Percentiles rank a stretch among this genome's conserved stretches.
These are phyloP conservation scores for Boleophthalmus pectinirostris DNA, from an alignment of 2,113 vertebrate genomes.

Conservation along the genomic window DNA sequence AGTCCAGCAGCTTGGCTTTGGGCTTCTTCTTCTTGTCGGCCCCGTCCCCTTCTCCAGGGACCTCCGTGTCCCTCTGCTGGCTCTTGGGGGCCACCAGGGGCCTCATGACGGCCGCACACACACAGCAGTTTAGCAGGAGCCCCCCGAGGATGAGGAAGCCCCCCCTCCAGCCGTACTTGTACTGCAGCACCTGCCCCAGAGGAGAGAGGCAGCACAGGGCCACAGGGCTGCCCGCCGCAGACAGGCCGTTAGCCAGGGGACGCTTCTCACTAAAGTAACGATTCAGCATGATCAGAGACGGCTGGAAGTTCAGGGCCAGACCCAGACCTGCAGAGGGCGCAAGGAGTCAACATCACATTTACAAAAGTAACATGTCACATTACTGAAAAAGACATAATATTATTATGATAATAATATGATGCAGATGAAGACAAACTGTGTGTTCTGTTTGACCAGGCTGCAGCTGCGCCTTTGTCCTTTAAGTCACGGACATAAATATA, in stretches of 20 bases:
- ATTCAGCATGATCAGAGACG: constrained; percentile 96
- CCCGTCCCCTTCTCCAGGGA: not conserved
- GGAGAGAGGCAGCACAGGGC: constrained; percentile 92
- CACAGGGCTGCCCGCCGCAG: constrained; percentile 91
- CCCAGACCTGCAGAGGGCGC: constrained; percentile 83
- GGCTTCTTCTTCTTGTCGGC: constrained; percentile 36
- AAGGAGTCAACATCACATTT: not conserved
- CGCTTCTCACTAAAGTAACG: constrained; percentile 90
- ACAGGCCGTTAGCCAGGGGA: constrained; percentile 91
- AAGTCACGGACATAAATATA: not conserved
- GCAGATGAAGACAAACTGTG: not conserved
- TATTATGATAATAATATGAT: not conserved
- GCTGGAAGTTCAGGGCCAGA: constrained; percentile 93
- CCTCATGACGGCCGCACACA: constrained; percentile 90
- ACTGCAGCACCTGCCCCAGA: constrained; percentile 87
- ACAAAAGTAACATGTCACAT: not conserved
- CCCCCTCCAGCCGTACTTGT: constrained; percentile 89
- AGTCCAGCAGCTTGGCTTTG: constrained; percentile 84
- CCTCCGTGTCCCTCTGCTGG: not conserved
- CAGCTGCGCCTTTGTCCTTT: not conserved
- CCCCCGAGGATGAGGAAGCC: constrained; percentile 94
- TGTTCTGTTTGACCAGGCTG: not conserved
- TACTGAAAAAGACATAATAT: too few relatives aligned
- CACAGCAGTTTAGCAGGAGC: constrained; percentile 92
- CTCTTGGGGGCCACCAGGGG: constrained; percentile 78